Base-by-base conservation (phyloP, 1,140 invertebrate species). In the Sitobion miscanthi region DNA sequence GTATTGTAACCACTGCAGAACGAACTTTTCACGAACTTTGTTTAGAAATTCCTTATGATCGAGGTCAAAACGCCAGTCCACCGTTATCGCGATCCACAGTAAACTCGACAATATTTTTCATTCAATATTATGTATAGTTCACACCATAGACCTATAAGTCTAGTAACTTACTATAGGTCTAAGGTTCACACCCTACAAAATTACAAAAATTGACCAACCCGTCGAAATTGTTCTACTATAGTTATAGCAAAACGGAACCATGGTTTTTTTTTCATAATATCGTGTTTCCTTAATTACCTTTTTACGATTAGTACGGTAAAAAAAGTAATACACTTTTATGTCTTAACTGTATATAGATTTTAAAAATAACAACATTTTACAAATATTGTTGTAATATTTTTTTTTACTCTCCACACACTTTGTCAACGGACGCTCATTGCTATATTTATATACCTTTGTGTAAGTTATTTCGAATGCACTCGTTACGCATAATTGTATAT, bases 21-120 rank as follows among this genome's bases (percentile, higher is more conserved):
- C 2, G 14, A n/a, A n/a, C 3, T 1, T n/a, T 17, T 0, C 5
- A 35, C 17, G 7, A n/a, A 62, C 25, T 62, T 8, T 4, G 2
- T 69, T 69, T 14, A n/a, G 25, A 69, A 69, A 77, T 77, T n/a
- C 62, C 5, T n/a, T 6, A 17, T n/a, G 14, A 20, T 54, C 4
- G 20, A 35, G 3, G 14, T 77, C 7, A 4, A 62, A 30, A 77
- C 5, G 5, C 1, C n/a, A 14, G 30, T 1, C 4, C 5, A 6
- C 62, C 3, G 1, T 69, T 30, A 69, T 69, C 23, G 30, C 30
- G n/a, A 77, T 69, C 57, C 25, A 9, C 9, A 62, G 2, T 62
- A 8, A 62, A 30, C 3, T 62, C 1, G 9, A 11, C 9, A 69
- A 5, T 54, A 69, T 69, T 69, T 30, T 30, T 69, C 25, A 30